A percentile compares a stretch with the other conserved stretches of the same genome.
These are phyloP conservation scores for Perdita meconis DNA, from an alignment of 2,888 invertebrate genomes.

Conservation along the genomic window DNA sequence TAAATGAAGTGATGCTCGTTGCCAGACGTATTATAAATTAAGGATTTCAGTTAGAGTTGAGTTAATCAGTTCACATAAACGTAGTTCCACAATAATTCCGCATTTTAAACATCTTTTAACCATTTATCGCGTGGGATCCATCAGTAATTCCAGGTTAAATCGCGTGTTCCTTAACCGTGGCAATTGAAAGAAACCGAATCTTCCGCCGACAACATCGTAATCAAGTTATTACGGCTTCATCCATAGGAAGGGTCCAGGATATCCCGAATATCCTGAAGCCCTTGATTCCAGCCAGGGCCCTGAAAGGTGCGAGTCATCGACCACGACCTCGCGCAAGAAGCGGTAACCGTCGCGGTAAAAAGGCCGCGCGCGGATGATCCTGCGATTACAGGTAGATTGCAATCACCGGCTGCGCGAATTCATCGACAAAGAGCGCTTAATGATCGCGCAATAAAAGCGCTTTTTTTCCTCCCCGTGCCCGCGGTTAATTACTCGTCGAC, in stretches of 20 bases:
- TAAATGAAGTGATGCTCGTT: too few species aligned
- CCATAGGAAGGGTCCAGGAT: neutral
- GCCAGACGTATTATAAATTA: too few species aligned
- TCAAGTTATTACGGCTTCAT: constrained; percentile 2
- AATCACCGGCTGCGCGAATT: constrained; percentile 55
- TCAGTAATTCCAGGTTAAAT: too few species aligned
- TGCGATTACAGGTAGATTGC: constrained; percentile 57
- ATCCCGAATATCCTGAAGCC: constrained; percentile 14
- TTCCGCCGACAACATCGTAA: neutral
- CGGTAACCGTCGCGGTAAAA: constrained; percentile 38
- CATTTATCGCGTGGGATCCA: too few species aligned
- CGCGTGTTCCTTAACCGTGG: too few species aligned
- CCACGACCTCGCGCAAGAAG: constrained; percentile 60
- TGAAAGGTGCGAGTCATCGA: constrained; percentile 53
- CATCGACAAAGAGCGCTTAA: constrained; percentile 64
- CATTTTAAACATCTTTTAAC: too few species aligned
- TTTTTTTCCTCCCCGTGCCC: constrained; percentile 50
- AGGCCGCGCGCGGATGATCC: constrained; percentile 52
- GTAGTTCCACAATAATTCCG: too few species aligned
- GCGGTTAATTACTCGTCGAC: constrained; percentile 58
- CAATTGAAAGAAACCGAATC: neutral
- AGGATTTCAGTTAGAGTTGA: too few species aligned
- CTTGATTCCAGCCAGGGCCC: constrained; percentile 10
- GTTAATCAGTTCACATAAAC: too few species aligned
- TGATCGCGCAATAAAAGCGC: constrained; percentile 57